phyloP scores from a whole-genome alignment of 2,888 invertebrate species.

The Drosophila colorata region DNA sequence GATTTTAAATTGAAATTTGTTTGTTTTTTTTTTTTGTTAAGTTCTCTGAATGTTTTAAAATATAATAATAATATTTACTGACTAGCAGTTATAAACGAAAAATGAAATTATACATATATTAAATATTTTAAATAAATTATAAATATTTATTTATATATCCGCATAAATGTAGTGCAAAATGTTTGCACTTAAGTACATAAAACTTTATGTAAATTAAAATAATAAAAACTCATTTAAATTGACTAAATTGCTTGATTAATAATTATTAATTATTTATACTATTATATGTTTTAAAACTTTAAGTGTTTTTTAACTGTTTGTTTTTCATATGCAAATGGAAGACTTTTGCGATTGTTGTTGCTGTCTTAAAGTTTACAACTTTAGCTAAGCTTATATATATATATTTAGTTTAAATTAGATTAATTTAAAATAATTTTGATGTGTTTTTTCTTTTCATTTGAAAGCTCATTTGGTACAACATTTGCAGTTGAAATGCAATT shows the following conservation, averaged over 20 bases:
- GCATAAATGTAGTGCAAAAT: slow-evolving; percentile 46
- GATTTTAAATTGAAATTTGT: slow-evolving; percentile 31
- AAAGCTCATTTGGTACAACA: slow-evolving; percentile 78
- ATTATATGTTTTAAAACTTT: slow-evolving; percentile 27
- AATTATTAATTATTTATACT: slow-evolving; percentile 22
- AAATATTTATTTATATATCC: slow-evolving; percentile 23
- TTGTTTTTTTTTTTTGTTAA: slow-evolving; percentile 37
- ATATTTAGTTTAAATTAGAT: slow-evolving; percentile 9
- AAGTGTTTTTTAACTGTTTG: slow-evolving; percentile 38
- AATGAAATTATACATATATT: slow-evolving; percentile 52
- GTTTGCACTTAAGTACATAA: slow-evolving; percentile 68
- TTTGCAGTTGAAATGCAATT: slow-evolving; percentile 77
- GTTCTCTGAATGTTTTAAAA: slow-evolving; percentile 49
- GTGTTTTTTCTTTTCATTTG: slow-evolving; percentile 51
- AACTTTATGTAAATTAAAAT: slow-evolving; percentile 29
- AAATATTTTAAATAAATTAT: slow-evolving; percentile 67
- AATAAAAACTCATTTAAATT: slow-evolving; percentile 60
- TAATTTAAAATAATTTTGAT: slow-evolving; percentile 19
- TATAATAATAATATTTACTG: slow-evolving; percentile 67
- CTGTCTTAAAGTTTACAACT: slow-evolving; percentile 69
- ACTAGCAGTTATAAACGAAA: slow-evolving; percentile 76
- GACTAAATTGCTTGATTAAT: slow-evolving; percentile 60
- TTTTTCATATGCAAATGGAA: slow-evolving; percentile 68
- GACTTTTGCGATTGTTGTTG: slow-evolving; percentile 76
- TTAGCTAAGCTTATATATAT: slow-evolving; percentile 54